These are phyloP conservation scores for Leptinotarsa peninsularis DNA, from an alignment of 2,888 invertebrate species.

Conservation along the genomic window DNA sequence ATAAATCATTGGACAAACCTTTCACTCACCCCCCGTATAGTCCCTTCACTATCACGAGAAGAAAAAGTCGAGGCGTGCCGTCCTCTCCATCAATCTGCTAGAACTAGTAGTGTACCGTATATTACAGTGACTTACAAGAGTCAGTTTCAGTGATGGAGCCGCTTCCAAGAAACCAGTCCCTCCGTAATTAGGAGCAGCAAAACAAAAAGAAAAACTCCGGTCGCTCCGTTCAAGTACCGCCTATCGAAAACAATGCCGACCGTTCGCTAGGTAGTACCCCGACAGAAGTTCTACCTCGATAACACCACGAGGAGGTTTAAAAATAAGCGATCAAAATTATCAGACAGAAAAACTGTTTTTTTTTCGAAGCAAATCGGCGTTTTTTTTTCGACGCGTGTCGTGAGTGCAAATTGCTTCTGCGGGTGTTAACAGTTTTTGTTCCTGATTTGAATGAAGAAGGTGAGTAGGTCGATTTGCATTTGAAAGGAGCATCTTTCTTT, in stretches of 20 bases:
- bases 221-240: neutral
- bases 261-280: neutral
- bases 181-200: neutral
- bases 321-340: neutral
- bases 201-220: neutral
- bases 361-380: neutral
- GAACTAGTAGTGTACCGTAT: neutral
- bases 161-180: conserved; percentile 22
- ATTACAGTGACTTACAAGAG: conserved; percentile 21
- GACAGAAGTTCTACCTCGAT: neutral
- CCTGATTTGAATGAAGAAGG: neutral
- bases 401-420: neutral
- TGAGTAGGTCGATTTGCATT: neutral
- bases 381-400: neutral
- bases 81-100: conserved; percentile 11
- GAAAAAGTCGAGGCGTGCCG: conserved; percentile 12
- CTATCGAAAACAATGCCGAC: neutral
- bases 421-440: no score
- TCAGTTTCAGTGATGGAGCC: conserved; percentile 9
- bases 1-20: no score
- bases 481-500: no score
- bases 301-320: no score
- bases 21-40: no score
- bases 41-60: neutral
- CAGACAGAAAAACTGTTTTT: neutral